Base-by-base conservation (phyloP, 2,888 invertebrate species). In the Drosophila monieri region DNA sequence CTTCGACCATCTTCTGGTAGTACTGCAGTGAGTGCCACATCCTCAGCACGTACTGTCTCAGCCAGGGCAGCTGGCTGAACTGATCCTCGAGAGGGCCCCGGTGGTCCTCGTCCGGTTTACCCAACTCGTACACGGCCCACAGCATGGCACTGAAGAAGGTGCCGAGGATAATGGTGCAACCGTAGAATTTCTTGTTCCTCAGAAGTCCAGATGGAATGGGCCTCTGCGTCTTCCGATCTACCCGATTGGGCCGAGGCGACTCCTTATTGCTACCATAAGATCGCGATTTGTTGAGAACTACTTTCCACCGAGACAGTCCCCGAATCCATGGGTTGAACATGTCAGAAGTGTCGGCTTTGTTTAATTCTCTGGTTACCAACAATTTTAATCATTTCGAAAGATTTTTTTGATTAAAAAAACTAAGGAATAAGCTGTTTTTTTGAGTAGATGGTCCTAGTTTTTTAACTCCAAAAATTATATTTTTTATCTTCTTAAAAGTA, bases 1-100 rank as follows among this genome's bases (percentile, higher is more conserved):
- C 98, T 90, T 97, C 94, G 74, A 98, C 95, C 93, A 96, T 94
- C 92, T 94, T 95, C 88, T 94, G 94, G 87, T 94, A 95, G 80
- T 95, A 95, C 14, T 94, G 94, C 47, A 95, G 91, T 71, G 95
- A 95, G 74, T 93, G 94, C 93, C 94, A 94, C 69, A 96, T 94
- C 53, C 97, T 93, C 71, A 93, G 93, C 15, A 95, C 89, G 83
- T 96, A 95, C 90, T 96, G 96, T 76, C 95, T 92, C 8, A 94
- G 92, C 0, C 93, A 78, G 0, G 96, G 95, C 88, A 95, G 91
- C 49, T 93, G 89, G 35, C 94, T 94, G 89, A 94, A 96, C 90
- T 96, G 95, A 90, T 97, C 96, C 76, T 94, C 93, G 5, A 97
- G 93, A 12, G 93, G 93, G 0, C 97, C 97, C 23, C 95, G 93